Conservation (phyloP, 2,888 invertebrate genomes). For the Athripsodes cinereus region DNA sequence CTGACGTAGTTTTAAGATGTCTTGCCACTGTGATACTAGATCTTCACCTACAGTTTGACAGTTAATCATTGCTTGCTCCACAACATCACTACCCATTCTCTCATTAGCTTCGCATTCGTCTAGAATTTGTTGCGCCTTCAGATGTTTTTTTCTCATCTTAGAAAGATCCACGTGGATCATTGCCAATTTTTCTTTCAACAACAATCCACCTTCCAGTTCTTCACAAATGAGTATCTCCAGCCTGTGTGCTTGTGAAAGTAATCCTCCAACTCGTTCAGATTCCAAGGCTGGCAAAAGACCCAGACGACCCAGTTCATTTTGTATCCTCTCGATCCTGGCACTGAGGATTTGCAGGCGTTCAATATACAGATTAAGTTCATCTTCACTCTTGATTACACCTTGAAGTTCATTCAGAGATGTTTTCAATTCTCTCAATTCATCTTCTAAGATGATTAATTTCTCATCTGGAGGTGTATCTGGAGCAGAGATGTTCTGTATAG, state of each 20-base stretch:
- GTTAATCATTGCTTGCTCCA: conserved; percentile 68
- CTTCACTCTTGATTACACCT: conserved; percentile 76
- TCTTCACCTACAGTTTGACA: conserved; percentile 68
- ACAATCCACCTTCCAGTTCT: conserved; percentile 68
- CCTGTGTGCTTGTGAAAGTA: conserved; percentile 63
- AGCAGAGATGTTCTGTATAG: conserved; percentile 65
- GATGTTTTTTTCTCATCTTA: conserved; percentile 62
- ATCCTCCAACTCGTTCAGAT: conserved; percentile 69
- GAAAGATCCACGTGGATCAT: conserved; percentile 66
- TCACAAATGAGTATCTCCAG: conserved; percentile 68
- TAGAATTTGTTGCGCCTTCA: conserved; percentile 55
- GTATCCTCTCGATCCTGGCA: conserved; percentile 67
- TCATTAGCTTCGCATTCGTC: conserved; percentile 71
- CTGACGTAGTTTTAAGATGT: conserved; percentile 68
- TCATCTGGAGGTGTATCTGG: conserved; percentile 69
- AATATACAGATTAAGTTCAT: conserved; percentile 74
- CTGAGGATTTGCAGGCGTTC: conserved; percentile 74
- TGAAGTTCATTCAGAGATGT: conserved; percentile 63
- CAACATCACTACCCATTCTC: conserved; percentile 67
- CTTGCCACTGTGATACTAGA: conserved; percentile 67
- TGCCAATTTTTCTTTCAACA: conserved; percentile 68
- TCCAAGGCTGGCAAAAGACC: conserved; percentile 68
- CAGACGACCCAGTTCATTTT: conserved; percentile 71
- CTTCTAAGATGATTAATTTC: conserved; percentile 67
- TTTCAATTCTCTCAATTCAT: conserved; percentile 69